phyloP scores from a whole-genome alignment of 2,113 vertebrate genomes.

The Thunnus thynnus region DNA sequence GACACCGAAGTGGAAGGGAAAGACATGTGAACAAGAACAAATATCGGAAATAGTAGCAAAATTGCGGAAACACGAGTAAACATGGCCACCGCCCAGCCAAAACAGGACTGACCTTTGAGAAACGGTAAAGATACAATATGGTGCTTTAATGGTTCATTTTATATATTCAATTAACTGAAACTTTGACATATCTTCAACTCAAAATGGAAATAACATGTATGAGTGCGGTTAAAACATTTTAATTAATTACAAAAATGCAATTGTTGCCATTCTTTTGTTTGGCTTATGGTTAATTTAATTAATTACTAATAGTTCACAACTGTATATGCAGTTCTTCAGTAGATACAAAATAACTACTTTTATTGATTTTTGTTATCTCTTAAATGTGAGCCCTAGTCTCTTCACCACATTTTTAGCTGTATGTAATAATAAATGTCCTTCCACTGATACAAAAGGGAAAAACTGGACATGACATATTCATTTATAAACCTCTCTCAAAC shows the following conservation, averaged over 20 bases:
- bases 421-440: slow-evolving; percentile 18
- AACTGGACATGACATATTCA: slow-evolving; percentile 56
- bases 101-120: slow-evolving; percentile 3
- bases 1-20: neutral
- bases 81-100: slow-evolving; percentile 28
- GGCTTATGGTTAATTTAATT: neutral
- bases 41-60: slow-evolving; percentile 50
- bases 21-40: slow-evolving; percentile 21
- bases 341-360: neutral
- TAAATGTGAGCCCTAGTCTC: neutral
- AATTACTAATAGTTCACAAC: neutral
- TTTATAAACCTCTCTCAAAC: slow-evolving; percentile 63
- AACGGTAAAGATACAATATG: slow-evolving; percentile 1
- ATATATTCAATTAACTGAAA: neutral
- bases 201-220: neutral
- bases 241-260: neutral
- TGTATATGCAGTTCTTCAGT: neutral
- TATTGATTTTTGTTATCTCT: slow-evolving; percentile 3
- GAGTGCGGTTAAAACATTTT: neutral
- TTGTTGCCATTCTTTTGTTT: neutral
- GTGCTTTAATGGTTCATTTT: neutral
- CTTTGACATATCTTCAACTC: neutral
- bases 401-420: neutral
- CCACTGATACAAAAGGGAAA: slow-evolving; percentile 28
- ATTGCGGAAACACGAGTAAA: slow-evolving; percentile 62